Evolutionary conservation across 2,888 invertebrate species (phyloP), one percentile per base, ranked within the genome.

Genomic region (Diaphora mendica): DNA sequence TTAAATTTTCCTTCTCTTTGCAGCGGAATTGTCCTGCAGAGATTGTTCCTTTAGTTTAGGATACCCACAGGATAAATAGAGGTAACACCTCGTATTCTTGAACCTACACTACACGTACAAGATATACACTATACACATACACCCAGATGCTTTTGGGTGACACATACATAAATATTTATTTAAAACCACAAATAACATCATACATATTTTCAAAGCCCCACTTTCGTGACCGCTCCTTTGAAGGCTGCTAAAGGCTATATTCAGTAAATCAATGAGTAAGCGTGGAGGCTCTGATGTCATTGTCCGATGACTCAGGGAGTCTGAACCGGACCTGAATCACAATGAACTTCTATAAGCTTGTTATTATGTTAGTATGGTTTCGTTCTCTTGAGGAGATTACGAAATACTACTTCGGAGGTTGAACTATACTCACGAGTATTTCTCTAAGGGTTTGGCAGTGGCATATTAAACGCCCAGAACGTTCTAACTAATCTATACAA

Each of bases 241-340:
- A 59, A 64, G 55, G 62, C 20, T 64, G 39, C 51, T 30, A 68
- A 68, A 71, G 71, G 51, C 64, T 68, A 33, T 74, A 59, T 55
- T 30, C 55, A n/a, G 68, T 69, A 71, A 68, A 55, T n/a, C n/a
- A 48, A 72, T 82, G 84, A 86, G 74, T 86, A 79, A 86, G 71
- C 70, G 68, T 44, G 1, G 26, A 70, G 51, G 55, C 39, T 42
- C 75, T 86, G 85, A 86, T 86, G 85, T 86, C 85, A 86, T 55
- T 70, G 79, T 35, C 81, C 72, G 9, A 33, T 82, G 79, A 82
- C 59, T 82, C 80, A 80, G 67, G 55, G 75, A 82, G 83, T 77
- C 51, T 83, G 80, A 82, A 30, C 84, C 84, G 84, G 85, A 84
- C 79, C 70, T 85, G 77, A 78, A 75, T 80, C 20, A 59, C 35